Evolutionary conservation across 1,140 invertebrate species (phyloP).

Genomic region (Orchestia grillus): DNA sequence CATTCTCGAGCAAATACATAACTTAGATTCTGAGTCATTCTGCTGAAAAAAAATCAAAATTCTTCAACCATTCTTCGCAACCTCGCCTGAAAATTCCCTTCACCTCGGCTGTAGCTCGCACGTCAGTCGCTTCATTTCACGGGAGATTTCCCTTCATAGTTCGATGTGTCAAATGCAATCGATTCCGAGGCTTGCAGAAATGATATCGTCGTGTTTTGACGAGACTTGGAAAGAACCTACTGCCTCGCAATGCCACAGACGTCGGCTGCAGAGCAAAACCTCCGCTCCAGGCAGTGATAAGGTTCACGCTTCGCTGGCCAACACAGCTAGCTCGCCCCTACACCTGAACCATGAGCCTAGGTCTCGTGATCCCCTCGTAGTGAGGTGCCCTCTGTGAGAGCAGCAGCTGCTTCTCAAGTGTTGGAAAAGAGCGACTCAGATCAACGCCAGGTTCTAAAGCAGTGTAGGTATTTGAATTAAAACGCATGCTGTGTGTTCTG

Average conservation of each 20-base stretch:
- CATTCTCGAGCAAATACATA: neutral
- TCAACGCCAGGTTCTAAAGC: too few species aligned
- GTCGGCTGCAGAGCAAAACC: neutral
- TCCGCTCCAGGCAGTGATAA: neutral
- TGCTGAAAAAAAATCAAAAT: neutral
- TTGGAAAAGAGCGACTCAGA: too few species aligned
- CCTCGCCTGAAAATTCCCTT: neutral
- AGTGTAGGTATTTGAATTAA: too few species aligned
- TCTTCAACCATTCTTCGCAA: neutral
- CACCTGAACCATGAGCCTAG: too few species aligned
- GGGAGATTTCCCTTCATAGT: neutral
- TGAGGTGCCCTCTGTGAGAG: too few species aligned
- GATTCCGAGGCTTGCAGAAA: neutral
- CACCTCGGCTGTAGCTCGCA: neutral
- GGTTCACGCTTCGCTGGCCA: neutral
- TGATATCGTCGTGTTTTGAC: neutral
- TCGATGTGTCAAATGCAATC: neutral
- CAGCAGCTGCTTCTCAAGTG: too few species aligned
- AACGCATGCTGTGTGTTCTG: too few species aligned
- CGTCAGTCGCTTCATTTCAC: neutral
- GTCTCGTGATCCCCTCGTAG: too few species aligned
- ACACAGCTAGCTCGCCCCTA: neutral
- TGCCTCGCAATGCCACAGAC: neutral
- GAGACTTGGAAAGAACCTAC: neutral
- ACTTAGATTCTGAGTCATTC: neutral